Evolutionary conservation across 2,797 vertebrate species (phyloP).

Genomic region (Anguilla marmorata): DNA sequence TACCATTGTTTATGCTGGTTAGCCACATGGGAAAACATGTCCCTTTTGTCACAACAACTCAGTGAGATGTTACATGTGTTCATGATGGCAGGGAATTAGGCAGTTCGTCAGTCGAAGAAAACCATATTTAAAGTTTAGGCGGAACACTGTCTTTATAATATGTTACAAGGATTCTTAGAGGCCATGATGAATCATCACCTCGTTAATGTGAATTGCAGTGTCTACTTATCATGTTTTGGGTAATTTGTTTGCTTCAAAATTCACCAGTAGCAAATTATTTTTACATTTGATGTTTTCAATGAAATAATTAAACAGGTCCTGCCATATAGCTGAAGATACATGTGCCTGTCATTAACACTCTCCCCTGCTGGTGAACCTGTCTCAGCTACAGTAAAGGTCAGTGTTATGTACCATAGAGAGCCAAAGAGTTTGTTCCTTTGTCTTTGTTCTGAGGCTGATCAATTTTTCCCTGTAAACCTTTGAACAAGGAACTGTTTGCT

Average conservation of each 20-base stretch:
- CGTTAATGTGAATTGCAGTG: not conserved
- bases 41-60: not conserved
- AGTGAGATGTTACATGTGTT: not conserved
- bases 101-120: not conserved
- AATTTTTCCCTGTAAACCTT: constrained; percentile 40
- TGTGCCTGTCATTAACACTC: not conserved
- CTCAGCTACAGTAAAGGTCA: not conserved
- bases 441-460: constrained; percentile 22
- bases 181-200: not conserved
- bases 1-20: not conserved
- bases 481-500: constrained; percentile 39
- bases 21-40: not conserved
- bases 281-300: not conserved
- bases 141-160: not conserved
- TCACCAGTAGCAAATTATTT: not conserved
- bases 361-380: not conserved
- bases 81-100: not conserved
- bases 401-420: not conserved
- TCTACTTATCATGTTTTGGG: not conserved
- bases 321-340: not conserved
- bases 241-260: not conserved
- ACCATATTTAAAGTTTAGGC: not conserved
- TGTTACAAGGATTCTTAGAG: not conserved
- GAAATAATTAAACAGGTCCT: not conserved
- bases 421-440: constrained; percentile 23